These are phyloP conservation scores for Ectemnius lituratus DNA, from an alignment of 2,888 invertebrate species.

Conservation along the genomic window DNA sequence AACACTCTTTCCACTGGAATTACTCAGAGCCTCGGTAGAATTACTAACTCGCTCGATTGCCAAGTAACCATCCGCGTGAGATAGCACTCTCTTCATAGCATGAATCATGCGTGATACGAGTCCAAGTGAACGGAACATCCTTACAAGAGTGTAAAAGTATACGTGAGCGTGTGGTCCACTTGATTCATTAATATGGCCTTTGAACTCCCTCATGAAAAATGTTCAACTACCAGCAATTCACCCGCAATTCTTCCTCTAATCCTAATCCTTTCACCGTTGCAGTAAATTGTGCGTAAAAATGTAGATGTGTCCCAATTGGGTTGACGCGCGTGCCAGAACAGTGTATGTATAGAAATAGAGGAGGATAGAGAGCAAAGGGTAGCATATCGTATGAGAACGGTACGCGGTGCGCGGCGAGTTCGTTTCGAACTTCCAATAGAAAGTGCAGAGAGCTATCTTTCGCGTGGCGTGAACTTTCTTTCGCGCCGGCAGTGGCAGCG, in stretches of 20 bases:
- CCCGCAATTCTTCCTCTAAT: not conserved
- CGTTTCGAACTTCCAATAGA: conserved; percentile 30
- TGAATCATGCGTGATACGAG: conserved; percentile 2
- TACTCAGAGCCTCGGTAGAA: not conserved
- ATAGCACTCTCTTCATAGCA: not conserved
- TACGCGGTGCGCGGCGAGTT: conserved; percentile 30
- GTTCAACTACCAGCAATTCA: no score
- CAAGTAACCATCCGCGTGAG: not conserved
- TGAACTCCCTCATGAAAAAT: no score
- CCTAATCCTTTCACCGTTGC: not conserved
- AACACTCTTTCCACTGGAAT: not conserved
- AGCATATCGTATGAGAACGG: not conserved
- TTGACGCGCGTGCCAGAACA: no score
- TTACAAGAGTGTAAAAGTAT: not conserved
- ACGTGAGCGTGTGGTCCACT: no score
- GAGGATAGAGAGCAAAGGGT: no score
- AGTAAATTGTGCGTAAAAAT: no score
- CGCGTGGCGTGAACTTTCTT: conserved; percentile 55
- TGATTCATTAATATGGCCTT: no score
- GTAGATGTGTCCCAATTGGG: no score
- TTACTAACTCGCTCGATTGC: not conserved
- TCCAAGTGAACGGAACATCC: not conserved
- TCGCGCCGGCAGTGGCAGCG: conserved; percentile 40
- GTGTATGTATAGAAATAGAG: no score
- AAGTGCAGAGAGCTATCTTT: conserved; percentile 49